Conservation (phyloP, 2,113 vertebrate species). For the Nasalis larvatus region DNA sequence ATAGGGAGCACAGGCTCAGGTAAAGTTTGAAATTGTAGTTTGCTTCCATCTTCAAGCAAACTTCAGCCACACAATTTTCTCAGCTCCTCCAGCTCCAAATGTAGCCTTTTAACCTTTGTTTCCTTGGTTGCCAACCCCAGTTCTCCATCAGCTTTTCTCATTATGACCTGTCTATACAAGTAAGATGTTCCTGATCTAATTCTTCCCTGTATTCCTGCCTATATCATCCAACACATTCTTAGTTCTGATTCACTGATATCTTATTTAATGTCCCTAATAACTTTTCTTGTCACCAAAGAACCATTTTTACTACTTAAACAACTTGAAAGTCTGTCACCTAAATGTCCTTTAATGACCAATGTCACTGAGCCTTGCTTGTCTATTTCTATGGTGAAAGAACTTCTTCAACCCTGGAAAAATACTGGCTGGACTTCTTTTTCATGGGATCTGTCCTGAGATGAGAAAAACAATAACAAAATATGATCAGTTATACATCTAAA, state of each 20-base stretch:
- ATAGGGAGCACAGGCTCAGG: not conserved
- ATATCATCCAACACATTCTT: not conserved
- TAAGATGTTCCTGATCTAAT: not conserved
- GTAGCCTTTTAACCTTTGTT: not conserved
- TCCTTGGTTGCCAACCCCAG: not conserved
- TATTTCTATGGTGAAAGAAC: not conserved
- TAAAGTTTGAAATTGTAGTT: not conserved
- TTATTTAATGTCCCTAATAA: slow-evolving; percentile 3
- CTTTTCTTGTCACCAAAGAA: not conserved
- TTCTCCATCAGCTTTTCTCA: not conserved
- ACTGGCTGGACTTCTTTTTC: not conserved
- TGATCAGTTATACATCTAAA: not conserved
- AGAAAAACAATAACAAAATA: not conserved
- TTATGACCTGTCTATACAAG: not conserved
- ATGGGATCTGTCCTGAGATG: not conserved
- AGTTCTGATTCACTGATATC: not conserved
- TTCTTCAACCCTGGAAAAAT: not conserved
- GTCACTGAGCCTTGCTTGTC: not conserved
- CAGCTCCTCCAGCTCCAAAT: not conserved
- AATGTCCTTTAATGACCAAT: not conserved
- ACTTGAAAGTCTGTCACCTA: not conserved
- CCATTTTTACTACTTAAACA: not conserved
- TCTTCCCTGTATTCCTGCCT: not conserved
- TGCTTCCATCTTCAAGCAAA: not conserved
- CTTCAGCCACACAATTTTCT: not conserved